Percentiles rank a stretch among this genome's conserved stretches.
These are phyloP conservation scores for Actinemys pallida DNA, from an alignment of 2,113 vertebrate genomes.

Conservation along the genomic window DNA sequence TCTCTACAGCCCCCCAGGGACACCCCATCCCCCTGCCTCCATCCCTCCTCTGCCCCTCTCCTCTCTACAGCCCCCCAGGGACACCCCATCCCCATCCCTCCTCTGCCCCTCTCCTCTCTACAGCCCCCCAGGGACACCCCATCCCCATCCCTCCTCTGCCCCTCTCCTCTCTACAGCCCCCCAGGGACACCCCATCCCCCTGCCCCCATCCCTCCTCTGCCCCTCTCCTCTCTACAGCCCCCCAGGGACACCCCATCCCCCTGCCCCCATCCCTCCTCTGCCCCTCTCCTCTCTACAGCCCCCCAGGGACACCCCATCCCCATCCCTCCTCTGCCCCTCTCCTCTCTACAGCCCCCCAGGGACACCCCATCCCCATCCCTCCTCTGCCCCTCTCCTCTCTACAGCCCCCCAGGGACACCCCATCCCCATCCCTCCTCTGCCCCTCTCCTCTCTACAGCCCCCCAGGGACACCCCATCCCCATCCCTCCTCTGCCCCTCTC, in stretches of 20 bases:
- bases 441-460: not conserved
- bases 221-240: not conserved
- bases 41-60: not conserved
- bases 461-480: too few relatives aligned
- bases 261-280: not conserved
- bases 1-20: too few relatives aligned
- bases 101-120: not conserved
- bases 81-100: not conserved
- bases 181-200: too few relatives aligned
- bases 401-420: not conserved
- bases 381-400: not conserved
- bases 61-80: not conserved
- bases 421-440: not conserved
- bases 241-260: not conserved
- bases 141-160: too few relatives aligned
- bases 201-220: not conserved
- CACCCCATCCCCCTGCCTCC: too few relatives aligned
- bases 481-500: too few relatives aligned
- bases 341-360: too few relatives aligned
- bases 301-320: too few relatives aligned
- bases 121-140: too few relatives aligned
- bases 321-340: too few relatives aligned
- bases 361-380: too few relatives aligned
- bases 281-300: not conserved
- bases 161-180: too few relatives aligned